These are phyloP conservation scores for Brachypalpus laphriformis DNA, from an alignment of 2,888 invertebrate genomes.

Conservation along the genomic window DNA sequence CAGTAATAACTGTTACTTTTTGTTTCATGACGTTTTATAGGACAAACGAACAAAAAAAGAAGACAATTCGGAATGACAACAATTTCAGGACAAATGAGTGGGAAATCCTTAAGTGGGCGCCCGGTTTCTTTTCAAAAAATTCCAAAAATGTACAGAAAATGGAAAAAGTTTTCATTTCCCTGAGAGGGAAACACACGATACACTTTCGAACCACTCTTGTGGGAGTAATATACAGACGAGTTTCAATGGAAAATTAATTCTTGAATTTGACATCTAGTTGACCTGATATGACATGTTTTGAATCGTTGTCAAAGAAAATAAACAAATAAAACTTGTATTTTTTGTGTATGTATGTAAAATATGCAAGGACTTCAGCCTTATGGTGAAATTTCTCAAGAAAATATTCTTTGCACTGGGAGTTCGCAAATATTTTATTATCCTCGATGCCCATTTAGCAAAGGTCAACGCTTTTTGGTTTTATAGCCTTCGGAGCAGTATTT, in stretches of 20 bases:
- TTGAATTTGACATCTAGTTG: not conserved
- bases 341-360: too few species aligned
- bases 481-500: too few species aligned
- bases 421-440: too few species aligned
- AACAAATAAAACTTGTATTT: too few species aligned
- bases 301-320: too few species aligned
- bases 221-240: not conserved
- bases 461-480: too few species aligned
- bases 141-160: not conserved
- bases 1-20: conserved; percentile 51
- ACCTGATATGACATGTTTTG: not conserved
- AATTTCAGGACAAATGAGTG: conserved; percentile 41
- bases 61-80: conserved; percentile 6
- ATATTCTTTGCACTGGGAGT: too few species aligned
- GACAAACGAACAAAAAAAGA: not conserved
- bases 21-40: conserved; percentile 33
- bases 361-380: too few species aligned
- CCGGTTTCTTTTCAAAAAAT: conserved; percentile 2
- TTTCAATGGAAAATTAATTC: not conserved
- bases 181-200: not conserved
- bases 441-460: too few species aligned
- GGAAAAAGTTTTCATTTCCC: conserved; percentile 8
- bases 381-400: too few species aligned
- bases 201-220: not conserved
- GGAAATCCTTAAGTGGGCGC: conserved; percentile 40